Evolutionary conservation across 1,140 invertebrate species (phyloP), one percentile per base, ranked within the genome.

Genomic region (Idris sp.): DNA sequence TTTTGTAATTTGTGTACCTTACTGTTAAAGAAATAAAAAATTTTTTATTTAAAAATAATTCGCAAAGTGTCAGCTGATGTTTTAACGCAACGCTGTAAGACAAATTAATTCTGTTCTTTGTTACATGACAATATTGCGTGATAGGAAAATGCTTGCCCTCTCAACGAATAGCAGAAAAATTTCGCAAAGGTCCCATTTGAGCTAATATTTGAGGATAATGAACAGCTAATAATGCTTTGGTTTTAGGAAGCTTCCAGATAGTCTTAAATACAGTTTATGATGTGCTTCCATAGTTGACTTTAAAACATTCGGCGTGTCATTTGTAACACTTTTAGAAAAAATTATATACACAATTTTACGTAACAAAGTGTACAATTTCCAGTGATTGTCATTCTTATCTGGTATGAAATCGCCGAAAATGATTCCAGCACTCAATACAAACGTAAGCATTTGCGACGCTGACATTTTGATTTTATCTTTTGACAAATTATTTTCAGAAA

Each of bases 181-280:
- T 10, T 49, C 28, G 58, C 1, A 65, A 28, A 16, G 71, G 61
- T 11, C 71, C 71, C 61, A 54, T 61, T 41, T 28, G 59, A 4
- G 35, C 10, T 56, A 74, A 62, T 31, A 74, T 56, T 16, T 62
- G 16, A 0, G 62, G 49, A 18, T 68, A 68, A 40, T 74, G 62
- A 0, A 14, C 6, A 4, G 61, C 2, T 59, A 10, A 16, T 74
- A 54, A 36, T 59, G 59, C 36, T 74, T 74, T 0, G 61, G 69
- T 7, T 8, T 59, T 33, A 74, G 28, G n/a, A n/a, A n/a, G 25
- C 22, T 38, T 46, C 38, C 35, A 22, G 18, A 59, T 9, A 65
- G 53, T 3, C 38, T 6, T 8, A 35, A 9, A 15, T 65, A 65
- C 1, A 65, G 19, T 13, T 9, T 33, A 8, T 73, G 69, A 13